Conservation (phyloP, 2,888 invertebrate species). For the Andrena flavipes region DNA sequence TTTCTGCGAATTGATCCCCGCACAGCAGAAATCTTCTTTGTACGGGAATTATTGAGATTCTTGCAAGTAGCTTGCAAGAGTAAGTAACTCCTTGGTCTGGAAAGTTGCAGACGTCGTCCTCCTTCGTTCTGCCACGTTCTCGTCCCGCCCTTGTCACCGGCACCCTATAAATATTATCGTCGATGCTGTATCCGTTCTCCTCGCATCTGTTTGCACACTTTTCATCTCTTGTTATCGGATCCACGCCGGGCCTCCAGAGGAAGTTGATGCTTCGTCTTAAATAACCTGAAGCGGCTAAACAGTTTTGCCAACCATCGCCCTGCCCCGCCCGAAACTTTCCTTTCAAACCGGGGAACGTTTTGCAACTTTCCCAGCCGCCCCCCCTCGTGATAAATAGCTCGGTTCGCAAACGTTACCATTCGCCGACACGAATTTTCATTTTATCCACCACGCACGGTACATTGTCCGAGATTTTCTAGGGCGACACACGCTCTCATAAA, state of each 20-base stretch:
- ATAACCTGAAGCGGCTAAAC: slow-evolving; percentile 22
- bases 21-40: background rate
- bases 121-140: background rate
- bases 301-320: background rate
- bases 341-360: slow-evolving; percentile 4
- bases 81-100: background rate
- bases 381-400: slow-evolving; percentile 11
- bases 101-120: slow-evolving; percentile 1
- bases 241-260: background rate
- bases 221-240: slow-evolving; percentile 32
- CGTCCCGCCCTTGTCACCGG: background rate
- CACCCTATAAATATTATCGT: slow-evolving; percentile 22
- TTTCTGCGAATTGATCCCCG: background rate
- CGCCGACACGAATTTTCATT: slow-evolving; percentile 26
- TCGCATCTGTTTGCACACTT: slow-evolving; percentile 22
- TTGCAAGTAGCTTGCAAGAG: background rate
- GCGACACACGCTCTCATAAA: slow-evolving; percentile 13
- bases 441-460: slow-evolving; percentile 1
- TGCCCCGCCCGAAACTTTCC: background rate
- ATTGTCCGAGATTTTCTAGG: slow-evolving; percentile 7
- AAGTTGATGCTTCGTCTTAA: slow-evolving; percentile 27
- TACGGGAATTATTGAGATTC: background rate
- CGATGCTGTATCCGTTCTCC: slow-evolving; percentile 1
- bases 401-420: background rate
- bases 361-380: slow-evolving; percentile 10